These are phyloP conservation scores for Leptopilina myrica DNA, from an alignment of 2,888 invertebrate species.

Conservation along the genomic window DNA sequence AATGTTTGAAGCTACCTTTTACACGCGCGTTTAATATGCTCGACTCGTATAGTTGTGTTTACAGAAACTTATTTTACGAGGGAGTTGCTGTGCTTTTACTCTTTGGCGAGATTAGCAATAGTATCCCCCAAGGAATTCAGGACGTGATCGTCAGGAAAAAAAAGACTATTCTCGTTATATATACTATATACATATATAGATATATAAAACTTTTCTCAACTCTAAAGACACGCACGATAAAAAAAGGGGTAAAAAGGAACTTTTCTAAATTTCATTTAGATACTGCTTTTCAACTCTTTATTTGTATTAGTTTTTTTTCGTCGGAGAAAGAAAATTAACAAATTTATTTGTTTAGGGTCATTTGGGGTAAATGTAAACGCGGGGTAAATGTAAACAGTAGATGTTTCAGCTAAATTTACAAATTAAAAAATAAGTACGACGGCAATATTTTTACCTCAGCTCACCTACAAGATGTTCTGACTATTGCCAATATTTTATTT, in stretches of 20 bases:
- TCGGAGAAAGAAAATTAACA: no score
- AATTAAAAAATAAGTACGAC: no score
- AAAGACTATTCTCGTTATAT: background rate
- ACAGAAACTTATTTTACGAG: constrained; percentile 26
- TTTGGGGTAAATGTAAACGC: no score
- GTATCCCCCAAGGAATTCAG: constrained; percentile 13
- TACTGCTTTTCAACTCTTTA: background rate
- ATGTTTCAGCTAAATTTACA: no score
- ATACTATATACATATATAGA: no score
- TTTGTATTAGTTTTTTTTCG: no score
- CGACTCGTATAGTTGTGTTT: constrained; percentile 24
- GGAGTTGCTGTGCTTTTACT: constrained; percentile 3
- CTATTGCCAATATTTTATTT: no score
- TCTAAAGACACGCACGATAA: background rate
- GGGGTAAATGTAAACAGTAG: no score
- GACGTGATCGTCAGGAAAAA: background rate
- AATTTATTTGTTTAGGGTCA: no score
- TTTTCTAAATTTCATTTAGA: background rate
- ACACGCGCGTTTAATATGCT: constrained; percentile 10
- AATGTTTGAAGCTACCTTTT: background rate
- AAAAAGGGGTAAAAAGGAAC: background rate
- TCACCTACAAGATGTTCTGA: no score
- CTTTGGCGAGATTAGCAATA: constrained; percentile 10
- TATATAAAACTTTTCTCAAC: background rate
- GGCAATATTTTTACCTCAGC: no score